Base-by-base conservation (phyloP, 2,797 vertebrate species). In the Sebastes steindachneri region DNA sequence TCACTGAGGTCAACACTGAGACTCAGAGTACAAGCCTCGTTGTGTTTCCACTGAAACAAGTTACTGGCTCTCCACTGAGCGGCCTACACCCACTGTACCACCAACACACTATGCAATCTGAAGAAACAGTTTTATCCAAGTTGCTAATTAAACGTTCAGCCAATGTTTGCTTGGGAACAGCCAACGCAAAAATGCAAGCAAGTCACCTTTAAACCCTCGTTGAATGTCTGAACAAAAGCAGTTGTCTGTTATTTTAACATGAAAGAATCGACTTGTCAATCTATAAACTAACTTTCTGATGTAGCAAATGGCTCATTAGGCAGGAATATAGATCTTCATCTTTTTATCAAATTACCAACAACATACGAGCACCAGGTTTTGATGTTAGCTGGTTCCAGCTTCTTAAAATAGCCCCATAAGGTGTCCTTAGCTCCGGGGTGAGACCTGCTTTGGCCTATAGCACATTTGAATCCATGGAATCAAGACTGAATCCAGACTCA, bases 41-140 rank as follows among this genome's bases (percentile, higher is more conserved):
- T 66, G 31, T 9, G 54, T 68, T 80, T 68, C 15, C 57, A 68
- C 51, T 62, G 57, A 73, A 79, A 68, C 28, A 62, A 58, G 35
- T 55, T 51, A 69, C 74, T 48, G 65, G 59, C 45, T 57, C 26
- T 45, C 29, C 67, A 68, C 69, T 57, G 66, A 75, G 64, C 60
- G 28, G 59, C 37, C 58, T 29, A 68, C 67, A 85, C 37, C 76
- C 48, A 84, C 53, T 35, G 73, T 55, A 69, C 31, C 58, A 55
- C 55, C 69, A 77, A 62, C 68, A 55, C 63, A 75, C 21, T 37
- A 25, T 64, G 68, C 3, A 54, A 79, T 74, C 63, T 64, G 51
- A 82, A 73, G 68, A 85, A 81, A 85, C 79, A 72, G 19, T 57
- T 80, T 54, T 29, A 71, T 62, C 57, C 71, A 48, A 57, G 70